Evolutionary conservation across 2,797 vertebrate species (phyloP), one percentile per base, ranked within the genome.

Genomic region (Platyrinchus mystaceus): DNA sequence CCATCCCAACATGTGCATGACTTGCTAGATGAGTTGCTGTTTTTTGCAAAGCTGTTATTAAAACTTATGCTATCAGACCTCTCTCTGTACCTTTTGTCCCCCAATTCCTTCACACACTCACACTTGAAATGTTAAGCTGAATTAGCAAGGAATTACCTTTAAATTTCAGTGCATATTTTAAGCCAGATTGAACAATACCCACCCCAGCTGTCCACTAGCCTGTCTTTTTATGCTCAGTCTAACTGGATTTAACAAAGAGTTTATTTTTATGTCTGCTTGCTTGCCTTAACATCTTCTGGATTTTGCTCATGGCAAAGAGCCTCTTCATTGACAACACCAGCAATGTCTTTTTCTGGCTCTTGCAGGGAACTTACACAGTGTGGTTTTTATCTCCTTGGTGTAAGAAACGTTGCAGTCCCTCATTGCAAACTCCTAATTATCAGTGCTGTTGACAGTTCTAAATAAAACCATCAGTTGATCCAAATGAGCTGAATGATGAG

Each of bases 1-100:
- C 62, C 1, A 2, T 26, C 1, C 2, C 22, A 8, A 41, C 0
- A 0, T 4, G 12, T 10, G 36, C 41, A 8, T 44, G 64, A 10
- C n/a, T 70, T 62, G 11, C 34, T 37, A 8, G 59, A 43, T 23
- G 46, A 79, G 16, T 53, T 78, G 6, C 18, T 71, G 28, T 59
- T 74, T 39, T 19, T 66, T 60, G 41, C 53, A 62, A 23, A 82
- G 17, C 56, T 89, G 28, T 47, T 55, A 44, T 2, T 46, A 39
- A 66, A 84, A 2, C n/a, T 34, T 18, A 2, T 0, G 4, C 36
- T 55, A 2, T 82, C 4, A 2, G 46, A 44, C 55, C 10, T 56
- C 32, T 13, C 12, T 86, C 17, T 55, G 4, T 56, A 3, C n/a
- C 47, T 78, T 67, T 60, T 18, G 19, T 80, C 24, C 41, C 59